Evolutionary conservation across 2,888 invertebrate species (phyloP).

Genomic region (Euzophera pinguis): DNA sequence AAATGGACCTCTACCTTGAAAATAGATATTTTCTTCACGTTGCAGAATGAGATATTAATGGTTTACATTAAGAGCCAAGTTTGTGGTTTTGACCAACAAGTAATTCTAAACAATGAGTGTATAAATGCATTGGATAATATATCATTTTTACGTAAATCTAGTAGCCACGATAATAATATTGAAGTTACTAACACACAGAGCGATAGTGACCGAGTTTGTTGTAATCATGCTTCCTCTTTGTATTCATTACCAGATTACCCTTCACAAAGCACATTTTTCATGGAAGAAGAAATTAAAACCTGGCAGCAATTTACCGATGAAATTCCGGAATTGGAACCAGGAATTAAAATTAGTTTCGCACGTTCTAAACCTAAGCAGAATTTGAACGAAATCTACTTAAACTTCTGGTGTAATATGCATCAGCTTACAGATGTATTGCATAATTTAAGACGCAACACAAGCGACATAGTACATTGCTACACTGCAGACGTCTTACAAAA

Average conservation of each 20-base stretch:
- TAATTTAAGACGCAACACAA: background rate
- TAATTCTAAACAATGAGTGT: background rate
- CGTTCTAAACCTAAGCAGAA: background rate
- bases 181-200: background rate
- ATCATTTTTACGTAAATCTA: slow-evolving; percentile 14
- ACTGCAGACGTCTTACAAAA: background rate
- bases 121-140: slow-evolving; percentile 22
- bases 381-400: background rate
- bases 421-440: background rate
- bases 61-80: slow-evolving; percentile 10
- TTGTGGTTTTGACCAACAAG: background rate
- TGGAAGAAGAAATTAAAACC: background rate
- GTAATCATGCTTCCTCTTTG: background rate
- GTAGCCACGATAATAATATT: background rate
- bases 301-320: background rate
- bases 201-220: background rate
- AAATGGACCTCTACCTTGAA: slow-evolving; percentile 22
- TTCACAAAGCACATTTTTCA: background rate
- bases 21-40: slow-evolving; percentile 29
- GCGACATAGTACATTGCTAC: background rate
- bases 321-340: background rate
- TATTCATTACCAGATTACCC: background rate
- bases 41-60: slow-evolving; percentile 24
- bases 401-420: background rate
- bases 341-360: background rate